Conservation (phyloP, 2,797 vertebrate genomes). For the Manis pentadactyla region DNA sequence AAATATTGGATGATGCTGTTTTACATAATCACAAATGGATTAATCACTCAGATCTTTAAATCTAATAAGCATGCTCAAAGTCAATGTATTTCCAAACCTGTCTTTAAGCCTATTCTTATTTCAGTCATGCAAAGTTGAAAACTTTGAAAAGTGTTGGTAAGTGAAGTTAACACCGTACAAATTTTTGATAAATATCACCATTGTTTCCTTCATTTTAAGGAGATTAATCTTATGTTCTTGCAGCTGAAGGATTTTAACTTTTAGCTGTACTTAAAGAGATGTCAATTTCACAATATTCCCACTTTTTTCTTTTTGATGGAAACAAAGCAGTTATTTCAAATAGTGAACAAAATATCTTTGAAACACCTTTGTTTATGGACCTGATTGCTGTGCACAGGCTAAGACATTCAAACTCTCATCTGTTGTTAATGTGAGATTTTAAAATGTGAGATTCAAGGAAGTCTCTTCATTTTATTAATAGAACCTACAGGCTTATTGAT, state of each 20-base stretch:
- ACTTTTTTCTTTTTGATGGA: neutral
- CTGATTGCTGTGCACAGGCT: neutral
- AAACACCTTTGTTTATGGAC: neutral
- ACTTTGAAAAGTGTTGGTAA: neutral
- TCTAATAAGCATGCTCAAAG: neutral
- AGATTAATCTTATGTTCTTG: neutral
- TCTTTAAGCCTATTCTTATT: neutral
- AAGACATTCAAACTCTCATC: neutral
- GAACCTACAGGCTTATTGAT: neutral
- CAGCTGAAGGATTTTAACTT: neutral
- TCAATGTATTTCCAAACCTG: neutral
- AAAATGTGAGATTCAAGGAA: neutral
- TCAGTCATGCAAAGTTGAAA: neutral
- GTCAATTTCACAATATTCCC: neutral
- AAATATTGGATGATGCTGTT: neutral
- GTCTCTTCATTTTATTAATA: neutral
- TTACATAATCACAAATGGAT: neutral
- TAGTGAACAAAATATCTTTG: neutral
- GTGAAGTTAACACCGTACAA: neutral
- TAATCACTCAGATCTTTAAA: neutral
- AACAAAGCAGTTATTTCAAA: neutral
- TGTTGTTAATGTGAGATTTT: neutral
- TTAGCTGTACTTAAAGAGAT: neutral
- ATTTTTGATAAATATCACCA: neutral
- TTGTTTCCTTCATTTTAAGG: constrained; percentile 11